phyloP scores from a whole-genome alignment of 1,140 invertebrate species.

The Diorhabda carinulata region DNA sequence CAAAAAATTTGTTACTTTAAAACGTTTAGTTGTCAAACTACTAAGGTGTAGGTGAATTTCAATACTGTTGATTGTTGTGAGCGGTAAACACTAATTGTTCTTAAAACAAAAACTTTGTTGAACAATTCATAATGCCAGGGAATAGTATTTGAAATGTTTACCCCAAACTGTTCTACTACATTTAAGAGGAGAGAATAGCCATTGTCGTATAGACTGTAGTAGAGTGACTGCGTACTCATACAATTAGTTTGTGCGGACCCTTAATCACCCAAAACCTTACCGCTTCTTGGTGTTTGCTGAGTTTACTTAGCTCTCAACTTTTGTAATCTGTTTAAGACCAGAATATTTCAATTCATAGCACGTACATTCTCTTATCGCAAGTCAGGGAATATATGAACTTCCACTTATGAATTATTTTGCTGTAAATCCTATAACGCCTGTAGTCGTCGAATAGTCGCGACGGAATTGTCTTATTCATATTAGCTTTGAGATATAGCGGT shows the following conservation, averaged over 20 bases:
- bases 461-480: neutral
- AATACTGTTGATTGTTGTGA: too few relatives aligned
- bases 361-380: constrained; percentile 17
- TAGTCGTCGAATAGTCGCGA: neutral
- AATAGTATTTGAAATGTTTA: too few relatives aligned
- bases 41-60: too few relatives aligned
- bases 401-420: constrained; percentile 19
- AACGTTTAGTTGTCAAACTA: too few relatives aligned
- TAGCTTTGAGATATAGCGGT: neutral
- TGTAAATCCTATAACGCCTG: neutral
- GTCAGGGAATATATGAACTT: constrained; percentile 19
- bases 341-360: constrained; percentile 20
- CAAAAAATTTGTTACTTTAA: too few relatives aligned
- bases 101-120: too few relatives aligned
- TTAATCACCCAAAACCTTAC: constrained; percentile 21
- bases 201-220: constrained; percentile 6
- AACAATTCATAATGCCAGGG: too few relatives aligned
- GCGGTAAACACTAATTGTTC: too few relatives aligned
- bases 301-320: constrained; percentile 21
- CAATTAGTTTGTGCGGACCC: constrained; percentile 16
- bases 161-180: neutral
- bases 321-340: constrained; percentile 22
- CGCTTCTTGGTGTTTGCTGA: constrained; percentile 21
- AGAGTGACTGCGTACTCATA: constrained; percentile 12
- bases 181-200: neutral